Evolutionary conservation across 2,888 invertebrate genomes (phyloP).

Genomic region (Gisinianus flammeolus): DNA sequence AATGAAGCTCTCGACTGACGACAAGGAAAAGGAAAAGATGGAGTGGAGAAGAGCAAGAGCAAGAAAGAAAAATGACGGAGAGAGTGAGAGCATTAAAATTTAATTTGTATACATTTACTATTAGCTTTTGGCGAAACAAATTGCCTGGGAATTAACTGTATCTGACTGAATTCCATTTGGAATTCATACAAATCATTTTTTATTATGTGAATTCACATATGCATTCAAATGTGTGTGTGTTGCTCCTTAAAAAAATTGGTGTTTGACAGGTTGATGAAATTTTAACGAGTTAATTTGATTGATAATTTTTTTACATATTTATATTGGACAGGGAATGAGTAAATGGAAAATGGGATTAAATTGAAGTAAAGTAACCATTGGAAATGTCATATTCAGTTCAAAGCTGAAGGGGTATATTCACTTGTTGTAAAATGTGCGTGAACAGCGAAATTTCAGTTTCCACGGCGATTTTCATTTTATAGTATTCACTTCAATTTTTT

Average conservation of each 20-base stretch:
- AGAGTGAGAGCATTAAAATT: conserved; percentile 50
- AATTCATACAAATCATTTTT: not conserved
- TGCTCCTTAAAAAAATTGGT: no score
- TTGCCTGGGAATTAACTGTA: not conserved
- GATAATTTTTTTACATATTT: no score
- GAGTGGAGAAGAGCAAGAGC: conserved; percentile 27
- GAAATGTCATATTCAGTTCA: no score
- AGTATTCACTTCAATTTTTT: no score
- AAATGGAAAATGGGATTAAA: not conserved
- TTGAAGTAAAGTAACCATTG: not conserved
- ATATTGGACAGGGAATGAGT: no score
- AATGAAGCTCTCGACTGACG: not conserved
- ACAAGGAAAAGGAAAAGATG: not conserved
- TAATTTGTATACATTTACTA: conserved; percentile 45
- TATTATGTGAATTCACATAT: not conserved
- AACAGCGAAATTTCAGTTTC: no score
- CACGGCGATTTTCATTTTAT: no score
- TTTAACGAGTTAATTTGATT: no score
- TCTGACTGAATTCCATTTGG: not conserved
- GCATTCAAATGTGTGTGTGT: not conserved
- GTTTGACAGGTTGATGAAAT: no score
- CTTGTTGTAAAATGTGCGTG: no score
- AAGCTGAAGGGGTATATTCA: no score
- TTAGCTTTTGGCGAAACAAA: not conserved
- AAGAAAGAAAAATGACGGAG: not conserved